A percentile compares a stretch with the other conserved stretches of the same genome.
phyloP scores from a whole-genome alignment of 2,113 vertebrate genomes.

The Dryoscopus gambensis region DNA sequence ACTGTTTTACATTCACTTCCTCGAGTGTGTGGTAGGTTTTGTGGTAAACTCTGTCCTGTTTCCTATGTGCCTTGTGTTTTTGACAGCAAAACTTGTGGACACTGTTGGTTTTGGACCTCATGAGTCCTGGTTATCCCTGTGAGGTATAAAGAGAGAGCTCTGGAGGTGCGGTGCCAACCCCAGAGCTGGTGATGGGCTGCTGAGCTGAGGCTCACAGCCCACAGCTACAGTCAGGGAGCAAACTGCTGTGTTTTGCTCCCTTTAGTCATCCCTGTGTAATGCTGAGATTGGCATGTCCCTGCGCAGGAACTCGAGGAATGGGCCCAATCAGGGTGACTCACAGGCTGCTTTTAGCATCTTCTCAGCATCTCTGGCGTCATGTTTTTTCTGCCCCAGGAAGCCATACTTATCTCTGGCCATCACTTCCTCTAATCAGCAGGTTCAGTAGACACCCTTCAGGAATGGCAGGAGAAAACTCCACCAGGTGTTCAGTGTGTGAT shows the following conservation, averaged over 20 bases:
- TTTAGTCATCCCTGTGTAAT: slow-evolving; percentile 12
- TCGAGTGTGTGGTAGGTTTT: neutral
- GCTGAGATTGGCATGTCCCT: neutral
- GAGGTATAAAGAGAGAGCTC: neutral
- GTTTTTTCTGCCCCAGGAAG: neutral
- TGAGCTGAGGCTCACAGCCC: neutral
- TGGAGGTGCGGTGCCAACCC: neutral
- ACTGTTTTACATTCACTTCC: neutral
- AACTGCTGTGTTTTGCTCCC: neutral
- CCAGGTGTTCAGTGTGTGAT: neutral
- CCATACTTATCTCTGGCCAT: slow-evolving; percentile 36
- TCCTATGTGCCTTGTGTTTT: neutral
- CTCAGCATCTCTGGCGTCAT: neutral
- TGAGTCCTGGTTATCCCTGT: neutral
- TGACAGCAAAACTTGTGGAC: neutral
- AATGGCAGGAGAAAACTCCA: neutral
- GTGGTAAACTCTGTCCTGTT: neutral
- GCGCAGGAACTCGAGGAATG: slow-evolving; percentile 49
- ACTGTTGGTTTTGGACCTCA: neutral
- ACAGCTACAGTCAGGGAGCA: neutral
- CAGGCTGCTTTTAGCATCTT: slow-evolving; percentile 6
- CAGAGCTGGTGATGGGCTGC: neutral
- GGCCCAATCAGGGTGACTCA: slow-evolving; percentile 36
- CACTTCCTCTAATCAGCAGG: slow-evolving; percentile 46
- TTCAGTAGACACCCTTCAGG: neutral